Conservation (phyloP, 2,113 vertebrate genomes). For the Gorsachius goisagi region DNA sequence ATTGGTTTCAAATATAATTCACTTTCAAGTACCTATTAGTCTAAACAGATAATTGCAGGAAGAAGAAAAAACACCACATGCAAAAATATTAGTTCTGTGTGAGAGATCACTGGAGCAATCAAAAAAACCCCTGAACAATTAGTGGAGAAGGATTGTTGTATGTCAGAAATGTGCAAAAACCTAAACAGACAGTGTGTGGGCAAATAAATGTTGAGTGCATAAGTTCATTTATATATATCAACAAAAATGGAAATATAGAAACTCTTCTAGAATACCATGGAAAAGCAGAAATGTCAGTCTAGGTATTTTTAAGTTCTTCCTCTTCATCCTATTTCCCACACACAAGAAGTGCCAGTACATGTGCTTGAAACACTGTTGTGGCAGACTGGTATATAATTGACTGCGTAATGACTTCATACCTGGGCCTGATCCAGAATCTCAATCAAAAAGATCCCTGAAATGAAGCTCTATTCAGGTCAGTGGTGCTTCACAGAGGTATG, state of each 20-base stretch:
- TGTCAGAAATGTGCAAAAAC: background rate
- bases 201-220: background rate
- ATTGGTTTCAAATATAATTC: background rate
- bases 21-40: background rate
- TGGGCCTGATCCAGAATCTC: constrained; percentile 2
- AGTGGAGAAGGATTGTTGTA: background rate
- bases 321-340: background rate
- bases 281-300: background rate
- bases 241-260: background rate
- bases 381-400: background rate
- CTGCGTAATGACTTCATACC: background rate
- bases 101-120: background rate
- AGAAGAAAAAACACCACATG: background rate
- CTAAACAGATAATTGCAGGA: constrained; percentile 7
- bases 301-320: background rate
- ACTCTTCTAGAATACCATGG: background rate
- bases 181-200: background rate
- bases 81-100: background rate
- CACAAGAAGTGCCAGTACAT: background rate
- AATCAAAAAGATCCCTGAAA: background rate
- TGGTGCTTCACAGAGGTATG: background rate
- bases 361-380: background rate
- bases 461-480: background rate
- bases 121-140: background rate
- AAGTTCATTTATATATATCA: background rate